Evolutionary conservation across 2,797 vertebrate species (phyloP), one percentile per base, ranked within the genome.

Genomic region (Poliocrania exsul): DNA sequence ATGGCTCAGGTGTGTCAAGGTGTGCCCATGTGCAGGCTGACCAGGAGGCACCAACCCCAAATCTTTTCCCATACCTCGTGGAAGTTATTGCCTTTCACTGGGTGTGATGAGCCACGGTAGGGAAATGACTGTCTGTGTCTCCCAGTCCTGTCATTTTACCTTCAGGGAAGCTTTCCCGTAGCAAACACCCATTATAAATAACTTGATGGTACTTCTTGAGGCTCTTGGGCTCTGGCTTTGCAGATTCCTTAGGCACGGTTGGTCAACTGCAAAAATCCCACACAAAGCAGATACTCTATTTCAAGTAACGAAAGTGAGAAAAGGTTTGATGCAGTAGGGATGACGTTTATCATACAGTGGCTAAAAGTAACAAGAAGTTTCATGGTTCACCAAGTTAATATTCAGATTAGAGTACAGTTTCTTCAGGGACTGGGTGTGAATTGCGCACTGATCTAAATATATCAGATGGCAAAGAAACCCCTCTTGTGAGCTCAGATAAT

Each of bases 331-430:
- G 49, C 46, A 19, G 56, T 4, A 44, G 84, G 49, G 73, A 78
- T 85, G 93, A 74, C 75, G 16, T 91, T 94, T 85, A 37, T 60
- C 42, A 33, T 81, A 33, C 46, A 25, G 61, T 54, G 79, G 78
- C 85, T 92, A 69, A 89, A 93, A 92, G 89, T 91, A 95, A 75
- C 61, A 58, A 81, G 93, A 96, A 95, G 81, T 92, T 96, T 83
- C 85, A 51, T 60, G 96, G 87, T 75, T 95, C 75, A 16, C 51
- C 0, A 38, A 77, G 60, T 62, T 83, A 86, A 86, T 92, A 95
- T 93, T 78, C 75, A 58, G 91, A 74, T 87, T 57, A 47, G 67
- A 92, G 65, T 31, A 21, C 29, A n/a, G 71, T 87, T 94, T 87
- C 92, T 92, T 87, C 51, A 75, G 84, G 75, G 89, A 66, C 82